These are phyloP conservation scores for Ctenosaura bakeri DNA, from an alignment of 2,797 vertebrate genomes.

Conservation along the genomic window DNA sequence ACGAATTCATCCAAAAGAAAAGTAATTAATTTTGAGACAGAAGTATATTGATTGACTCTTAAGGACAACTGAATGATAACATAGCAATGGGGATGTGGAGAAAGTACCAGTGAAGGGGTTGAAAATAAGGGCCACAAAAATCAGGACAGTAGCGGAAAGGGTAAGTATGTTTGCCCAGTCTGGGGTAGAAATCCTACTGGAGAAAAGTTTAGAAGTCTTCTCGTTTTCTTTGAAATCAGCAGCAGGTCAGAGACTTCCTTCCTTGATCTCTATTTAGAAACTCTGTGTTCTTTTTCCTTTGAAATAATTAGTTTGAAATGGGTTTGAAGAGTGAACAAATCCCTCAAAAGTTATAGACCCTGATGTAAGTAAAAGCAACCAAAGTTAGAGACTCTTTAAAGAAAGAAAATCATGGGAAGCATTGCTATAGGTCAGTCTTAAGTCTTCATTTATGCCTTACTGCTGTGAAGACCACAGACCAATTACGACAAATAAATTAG, in stretches of 20 bases:
- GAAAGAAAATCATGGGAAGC: conserved; percentile 53
- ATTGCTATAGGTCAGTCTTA: conserved; percentile 69
- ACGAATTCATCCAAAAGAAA: background rate
- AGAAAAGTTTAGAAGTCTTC: background rate
- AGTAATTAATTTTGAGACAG: background rate
- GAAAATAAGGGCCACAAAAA: background rate
- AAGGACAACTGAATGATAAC: background rate
- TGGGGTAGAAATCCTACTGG: rapidly evolving
- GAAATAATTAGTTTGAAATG: conserved; percentile 41
- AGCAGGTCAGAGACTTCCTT: background rate
- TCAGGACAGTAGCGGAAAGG: background rate
- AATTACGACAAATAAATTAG: conserved; percentile 74
- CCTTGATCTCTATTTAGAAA: conserved; percentile 29
- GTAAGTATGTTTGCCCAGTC: background rate
- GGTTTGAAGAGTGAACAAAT: conserved; percentile 53
- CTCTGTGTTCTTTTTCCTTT: conserved; percentile 1
- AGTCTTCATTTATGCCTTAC: conserved; percentile 65
- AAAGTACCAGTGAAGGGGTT: background rate
- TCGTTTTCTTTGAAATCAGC: background rate
- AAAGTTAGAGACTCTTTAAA: conserved; percentile 36
- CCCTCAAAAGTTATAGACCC: conserved; percentile 55
- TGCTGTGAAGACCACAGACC: conserved; percentile 69
- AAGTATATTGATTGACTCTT: background rate
- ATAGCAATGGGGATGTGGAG: background rate
- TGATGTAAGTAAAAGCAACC: conserved; percentile 56